Evolutionary conservation across 2,797 vertebrate species (phyloP).

Genomic region (Lagorchestes hirsutus): DNA sequence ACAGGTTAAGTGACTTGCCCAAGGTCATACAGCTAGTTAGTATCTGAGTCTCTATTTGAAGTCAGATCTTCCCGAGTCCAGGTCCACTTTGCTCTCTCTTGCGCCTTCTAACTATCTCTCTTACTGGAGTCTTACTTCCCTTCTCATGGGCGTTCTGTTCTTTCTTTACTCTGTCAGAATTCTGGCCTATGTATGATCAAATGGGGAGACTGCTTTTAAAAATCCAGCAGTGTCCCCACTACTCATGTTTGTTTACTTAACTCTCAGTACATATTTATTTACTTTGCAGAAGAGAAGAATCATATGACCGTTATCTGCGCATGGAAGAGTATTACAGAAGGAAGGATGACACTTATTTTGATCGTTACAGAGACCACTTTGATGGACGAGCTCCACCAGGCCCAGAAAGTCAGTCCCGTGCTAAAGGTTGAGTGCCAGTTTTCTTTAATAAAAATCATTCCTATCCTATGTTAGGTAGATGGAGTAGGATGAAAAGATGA

Average conservation of each 20-base stretch:
- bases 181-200: conserved; percentile 49
- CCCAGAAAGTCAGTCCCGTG: conserved; percentile 87
- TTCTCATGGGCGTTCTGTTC: conserved; percentile 42
- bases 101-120: conserved; percentile 51
- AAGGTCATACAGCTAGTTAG: not conserved
- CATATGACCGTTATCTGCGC: conserved; percentile 90
- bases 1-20: not conserved
- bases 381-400: conserved; percentile 89
- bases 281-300: conserved; percentile 88
- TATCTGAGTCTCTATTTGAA: not conserved
- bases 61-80: not conserved
- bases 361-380: conserved; percentile 93
- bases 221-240: conserved; percentile 56
- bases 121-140: conserved; percentile 27
- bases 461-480: not conserved
- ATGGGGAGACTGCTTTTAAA: conserved; percentile 47
- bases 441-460: conserved; percentile 12
- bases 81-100: not conserved
- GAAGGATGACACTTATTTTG: conserved; percentile 92
- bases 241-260: conserved; percentile 43
- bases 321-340: conserved; percentile 92
- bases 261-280: conserved; percentile 48
- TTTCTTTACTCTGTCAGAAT: conserved; percentile 52
- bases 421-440: conserved; percentile 70
- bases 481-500: not conserved